Base-by-base conservation (phyloP, 2,113 vertebrate species). In the Channa argus region DNA sequence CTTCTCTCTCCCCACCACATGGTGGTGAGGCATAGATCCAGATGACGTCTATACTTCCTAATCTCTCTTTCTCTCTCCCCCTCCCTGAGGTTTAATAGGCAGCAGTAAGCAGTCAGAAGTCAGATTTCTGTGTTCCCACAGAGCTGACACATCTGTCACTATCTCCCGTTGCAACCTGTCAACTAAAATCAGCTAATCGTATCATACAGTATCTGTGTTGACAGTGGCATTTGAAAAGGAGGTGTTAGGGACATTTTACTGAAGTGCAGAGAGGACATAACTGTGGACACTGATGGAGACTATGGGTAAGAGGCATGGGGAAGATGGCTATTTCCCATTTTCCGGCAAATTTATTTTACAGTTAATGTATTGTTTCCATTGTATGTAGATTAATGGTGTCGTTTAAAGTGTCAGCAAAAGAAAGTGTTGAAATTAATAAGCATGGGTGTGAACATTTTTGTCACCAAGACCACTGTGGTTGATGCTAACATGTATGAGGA, bases 301-400 rank as follows among this genome's bases (percentile, higher is more conserved):
- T 5, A 38, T 89, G 64, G 89, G 91, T 92, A 80, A 91, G 91
- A 82, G 6, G 36, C 44, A 71, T 24, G 24, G 24, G 24, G 24
- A 24, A 24, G 24, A 24, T 24, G 24, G 3, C 7, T 52, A 0
- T 44, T 73, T 7, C n/a, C 67, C 13, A 7, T 61, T 67, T 59
- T 58, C 5, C 33, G 44, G 4, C 11, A n/a, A 9, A 15, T 46
- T 36, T 36, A 8, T 45, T 0, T 7, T 33, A 24, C 24, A 24
- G 24, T 24, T 24, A 24, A 24, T 24, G 24, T 24, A 24, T 24
- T 24, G 24, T 24, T 24, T 24, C 24, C 24, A 24, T 24, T 24
- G 24, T 24, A 24, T 24, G 24, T 24, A 24, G 1, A 24, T 24
- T 24, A 24, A 24, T 24, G 24, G 24, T 24, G 24, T 24, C 1